Conservation (phyloP, 2,797 vertebrate genomes). For the Halcyon smyrnensis region DNA sequence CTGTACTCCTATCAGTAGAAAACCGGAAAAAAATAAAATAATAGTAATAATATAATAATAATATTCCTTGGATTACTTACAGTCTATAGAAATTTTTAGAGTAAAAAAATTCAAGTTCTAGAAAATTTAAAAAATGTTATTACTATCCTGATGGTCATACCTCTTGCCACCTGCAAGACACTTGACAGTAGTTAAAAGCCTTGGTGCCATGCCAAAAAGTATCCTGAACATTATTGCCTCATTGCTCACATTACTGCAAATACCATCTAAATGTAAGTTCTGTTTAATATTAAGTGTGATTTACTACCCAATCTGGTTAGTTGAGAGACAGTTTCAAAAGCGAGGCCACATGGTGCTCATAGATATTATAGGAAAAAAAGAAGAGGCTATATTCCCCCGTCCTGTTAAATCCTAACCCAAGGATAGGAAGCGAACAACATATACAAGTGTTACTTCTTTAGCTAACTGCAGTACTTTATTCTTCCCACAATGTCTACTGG, state of each 20-base stretch:
- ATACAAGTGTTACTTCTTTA: background rate
- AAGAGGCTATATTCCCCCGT: background rate
- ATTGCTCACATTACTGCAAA: background rate
- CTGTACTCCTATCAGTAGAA: background rate
- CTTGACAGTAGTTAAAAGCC: background rate
- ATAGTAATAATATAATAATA: background rate
- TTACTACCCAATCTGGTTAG: background rate
- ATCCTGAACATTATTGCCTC: background rate
- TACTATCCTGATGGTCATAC: background rate
- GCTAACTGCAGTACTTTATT: background rate
- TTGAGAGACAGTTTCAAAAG: background rate
- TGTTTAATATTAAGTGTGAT: background rate
- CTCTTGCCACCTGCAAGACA: background rate
- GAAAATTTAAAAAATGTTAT: background rate
- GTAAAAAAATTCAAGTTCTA: background rate
- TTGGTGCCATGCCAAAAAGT: background rate
- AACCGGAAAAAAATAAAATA: background rate
- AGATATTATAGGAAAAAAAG: background rate
- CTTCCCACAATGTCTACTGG: background rate
- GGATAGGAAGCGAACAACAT: background rate
- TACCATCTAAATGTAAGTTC: background rate
- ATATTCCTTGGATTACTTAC: background rate
- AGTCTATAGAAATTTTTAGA: background rate
- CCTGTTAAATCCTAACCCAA: background rate
- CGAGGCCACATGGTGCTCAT: background rate